These are phyloP conservation scores for Solen grandis DNA, from an alignment of 1,140 invertebrate genomes.

Conservation along the genomic window DNA sequence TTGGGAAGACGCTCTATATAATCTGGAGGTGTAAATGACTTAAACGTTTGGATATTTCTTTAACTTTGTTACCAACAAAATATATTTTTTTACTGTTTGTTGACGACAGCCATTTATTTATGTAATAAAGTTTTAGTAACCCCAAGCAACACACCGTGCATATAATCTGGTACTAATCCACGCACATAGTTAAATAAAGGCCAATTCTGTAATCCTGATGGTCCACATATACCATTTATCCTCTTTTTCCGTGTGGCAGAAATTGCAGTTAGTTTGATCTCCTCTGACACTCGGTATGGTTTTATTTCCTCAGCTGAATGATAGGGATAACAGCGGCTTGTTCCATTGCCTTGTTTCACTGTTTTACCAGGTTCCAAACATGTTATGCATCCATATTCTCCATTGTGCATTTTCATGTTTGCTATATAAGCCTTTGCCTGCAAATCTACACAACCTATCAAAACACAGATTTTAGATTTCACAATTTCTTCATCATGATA, in stretches of 20 bases:
- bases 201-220: background rate
- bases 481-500: constrained; percentile 4
- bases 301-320: background rate
- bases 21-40: constrained; percentile 23
- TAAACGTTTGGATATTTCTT: constrained; percentile 17
- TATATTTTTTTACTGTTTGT: constrained; percentile 42
- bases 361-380: constrained; percentile 38
- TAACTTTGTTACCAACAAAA: constrained; percentile 40
- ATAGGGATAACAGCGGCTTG: constrained; percentile 25
- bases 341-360: constrained; percentile 29
- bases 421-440: constrained; percentile 24
- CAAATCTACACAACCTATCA: constrained; percentile 40
- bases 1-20: constrained; percentile 19
- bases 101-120: constrained; percentile 24
- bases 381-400: constrained; percentile 34
- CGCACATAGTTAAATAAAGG: background rate
- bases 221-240: background rate
- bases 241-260: background rate
- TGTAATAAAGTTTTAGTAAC: constrained; percentile 8
- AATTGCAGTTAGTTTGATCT: background rate
- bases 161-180: background rate
- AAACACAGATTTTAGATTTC: constrained; percentile 26
- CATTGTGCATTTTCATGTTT: constrained; percentile 34
- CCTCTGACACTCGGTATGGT: background rate
- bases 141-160: background rate